Conservation (phyloP, 2,113 vertebrate genomes). For the Nannospalax galili region DNA sequence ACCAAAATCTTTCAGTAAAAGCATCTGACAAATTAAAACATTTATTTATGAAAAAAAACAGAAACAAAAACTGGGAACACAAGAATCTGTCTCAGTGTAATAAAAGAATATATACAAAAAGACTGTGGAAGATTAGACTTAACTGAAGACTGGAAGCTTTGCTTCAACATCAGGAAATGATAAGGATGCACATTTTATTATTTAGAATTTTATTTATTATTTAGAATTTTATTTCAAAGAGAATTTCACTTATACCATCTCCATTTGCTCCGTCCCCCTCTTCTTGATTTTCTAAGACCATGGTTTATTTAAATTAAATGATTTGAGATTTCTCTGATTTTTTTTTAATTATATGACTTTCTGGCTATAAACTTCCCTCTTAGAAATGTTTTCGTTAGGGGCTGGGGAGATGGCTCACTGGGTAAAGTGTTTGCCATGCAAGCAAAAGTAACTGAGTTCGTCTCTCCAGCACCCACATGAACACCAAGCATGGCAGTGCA, state of each 20-base stretch:
- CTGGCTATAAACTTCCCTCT: background rate
- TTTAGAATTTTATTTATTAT: no score
- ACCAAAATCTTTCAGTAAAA: background rate
- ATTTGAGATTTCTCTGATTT: background rate
- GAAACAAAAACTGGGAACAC: slow-evolving; percentile 16
- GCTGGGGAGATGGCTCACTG: background rate
- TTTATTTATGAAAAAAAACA: background rate
- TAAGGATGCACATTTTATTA: background rate
- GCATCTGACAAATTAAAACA: background rate
- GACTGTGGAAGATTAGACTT: background rate
- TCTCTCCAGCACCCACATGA: background rate
- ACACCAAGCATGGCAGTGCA: background rate
- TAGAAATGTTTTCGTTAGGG: background rate
- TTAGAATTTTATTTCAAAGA: background rate
- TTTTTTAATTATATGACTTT: background rate
- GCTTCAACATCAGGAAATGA: background rate
- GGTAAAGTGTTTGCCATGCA: background rate
- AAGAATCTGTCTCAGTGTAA: background rate
- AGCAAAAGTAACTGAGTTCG: no score
- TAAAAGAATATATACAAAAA: background rate
- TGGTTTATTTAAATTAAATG: background rate
- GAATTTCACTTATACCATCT: background rate
- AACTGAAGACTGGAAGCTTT: background rate
- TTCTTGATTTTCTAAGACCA: background rate
- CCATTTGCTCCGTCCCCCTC: background rate